Evolutionary conservation across 2,888 invertebrate species (phyloP), one percentile per base, ranked within the genome.

Genomic region (Ormyrus labotus): DNA sequence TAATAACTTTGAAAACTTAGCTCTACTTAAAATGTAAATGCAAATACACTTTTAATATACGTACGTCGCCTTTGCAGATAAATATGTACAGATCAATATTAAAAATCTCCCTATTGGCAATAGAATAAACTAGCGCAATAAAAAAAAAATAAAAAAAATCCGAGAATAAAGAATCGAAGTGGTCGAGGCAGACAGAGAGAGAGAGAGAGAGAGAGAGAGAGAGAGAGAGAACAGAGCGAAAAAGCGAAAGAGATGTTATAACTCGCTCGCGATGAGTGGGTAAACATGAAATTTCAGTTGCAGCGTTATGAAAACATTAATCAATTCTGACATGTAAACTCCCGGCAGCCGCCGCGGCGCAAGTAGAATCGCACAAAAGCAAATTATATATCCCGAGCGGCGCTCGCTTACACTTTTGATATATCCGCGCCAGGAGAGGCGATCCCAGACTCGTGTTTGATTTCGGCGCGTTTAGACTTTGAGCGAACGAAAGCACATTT

Each of bases 251-350:
- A 45, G 2, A 64, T 48, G 70, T 63, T 74, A 61, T 55, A 65
- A 57, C 11, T 19, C 48, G 11, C 64, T 58, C 48, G 48, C 47
- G 8, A 64, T 55, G 51, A 61, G 63, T 70, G 63, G 51, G 58
- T 71, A 80, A 80, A 73, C 72, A 78, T 53, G 63, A 72, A 78
- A 78, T 78, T 78, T 60, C 68, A 67, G 50, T 55, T 78, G 65
- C 78, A 69, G 78, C 61, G 78, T 81, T 84, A 82, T 71, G 69
- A 80, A 80, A 80, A 75, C 70, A 75, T 80, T 75, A 75, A 75
- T 80, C 60, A 74, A 74, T 74, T 70, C 60, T 67, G 72, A 72
- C 50, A 53, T 70, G 61, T 67, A 61, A 75, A 61, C 68, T 58
- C 65, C 19, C 67, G 19, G 9, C 7, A 7, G 13, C 50, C 3